These are phyloP conservation scores for Luperina nickerlii DNA, from an alignment of 2,888 invertebrate genomes.

Conservation along the genomic window DNA sequence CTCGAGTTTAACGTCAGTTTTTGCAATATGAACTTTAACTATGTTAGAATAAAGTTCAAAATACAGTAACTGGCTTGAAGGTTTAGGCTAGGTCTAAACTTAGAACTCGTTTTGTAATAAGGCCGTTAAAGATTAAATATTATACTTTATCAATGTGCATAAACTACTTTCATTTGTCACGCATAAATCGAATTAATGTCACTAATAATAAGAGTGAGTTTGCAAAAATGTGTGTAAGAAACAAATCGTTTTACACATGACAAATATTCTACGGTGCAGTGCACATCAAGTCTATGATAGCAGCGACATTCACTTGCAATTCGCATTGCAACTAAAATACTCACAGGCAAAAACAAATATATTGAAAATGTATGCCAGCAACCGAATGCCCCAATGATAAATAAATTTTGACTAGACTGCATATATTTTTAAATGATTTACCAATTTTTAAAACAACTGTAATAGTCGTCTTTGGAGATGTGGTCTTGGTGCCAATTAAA, in stretches of 20 bases:
- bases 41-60: background rate
- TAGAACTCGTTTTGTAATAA: background rate
- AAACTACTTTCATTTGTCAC: constrained; percentile 70
- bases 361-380: constrained; percentile 63
- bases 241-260: constrained; percentile 70
- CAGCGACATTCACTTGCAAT: constrained; percentile 79
- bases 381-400: constrained; percentile 77
- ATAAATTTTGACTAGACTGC: constrained; percentile 33
- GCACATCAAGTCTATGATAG: constrained; percentile 72
- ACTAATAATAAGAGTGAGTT: background rate
- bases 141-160: constrained; percentile 62
- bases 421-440: constrained; percentile 10
- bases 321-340: constrained; percentile 71
- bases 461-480: constrained; percentile 16
- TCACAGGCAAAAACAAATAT: constrained; percentile 73
- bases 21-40: background rate
- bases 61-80: background rate
- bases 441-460: constrained; percentile 11
- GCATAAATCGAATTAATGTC: constrained; percentile 55
- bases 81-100: background rate
- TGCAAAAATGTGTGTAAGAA: constrained; percentile 8
- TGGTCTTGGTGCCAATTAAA: constrained; percentile 34
- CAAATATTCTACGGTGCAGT: constrained; percentile 75
- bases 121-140: constrained; percentile 45
- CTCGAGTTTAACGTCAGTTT: background rate